A percentile compares a stretch with the other conserved stretches of the same genome.
Evolutionary conservation across 1,140 invertebrate genomes (phyloP).

Genomic region (Wiebesia pumilae): DNA sequence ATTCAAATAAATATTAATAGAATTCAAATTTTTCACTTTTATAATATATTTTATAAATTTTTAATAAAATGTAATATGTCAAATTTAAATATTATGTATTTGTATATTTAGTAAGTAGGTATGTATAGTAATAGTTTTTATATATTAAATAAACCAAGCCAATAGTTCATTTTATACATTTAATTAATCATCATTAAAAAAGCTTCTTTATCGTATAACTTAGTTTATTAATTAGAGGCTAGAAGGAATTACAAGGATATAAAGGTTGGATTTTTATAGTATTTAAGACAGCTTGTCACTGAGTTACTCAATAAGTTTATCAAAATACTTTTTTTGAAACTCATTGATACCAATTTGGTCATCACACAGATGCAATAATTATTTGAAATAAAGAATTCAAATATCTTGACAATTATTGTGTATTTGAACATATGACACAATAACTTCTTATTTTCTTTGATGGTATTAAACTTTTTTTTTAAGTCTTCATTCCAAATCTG

Average conservation of each 20-base stretch:
- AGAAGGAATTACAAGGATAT: constrained; percentile 55
- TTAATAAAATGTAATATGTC: too few species aligned
- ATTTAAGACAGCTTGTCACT: constrained; percentile 48
- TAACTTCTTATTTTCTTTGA: constrained; percentile 43
- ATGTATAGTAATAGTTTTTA: too few species aligned
- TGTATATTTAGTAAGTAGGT: too few species aligned
- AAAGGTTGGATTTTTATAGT: constrained; percentile 52
- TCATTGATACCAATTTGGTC: constrained; percentile 39
- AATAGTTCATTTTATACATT: constrained; percentile 64
- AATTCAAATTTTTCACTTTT: too few species aligned
- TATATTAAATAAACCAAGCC: too few species aligned
- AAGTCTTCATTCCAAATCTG: constrained; percentile 75
- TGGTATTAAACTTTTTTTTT: constrained; percentile 58
- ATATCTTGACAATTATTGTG: constrained; percentile 53
- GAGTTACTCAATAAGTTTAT: constrained; percentile 49
- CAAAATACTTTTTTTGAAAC: constrained; percentile 37
- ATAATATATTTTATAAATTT: too few species aligned
- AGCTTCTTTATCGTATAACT: constrained; percentile 67
- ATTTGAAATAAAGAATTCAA: constrained; percentile 60
- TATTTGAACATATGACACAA: constrained; percentile 12
- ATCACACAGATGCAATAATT: constrained; percentile 57
- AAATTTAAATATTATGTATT: too few species aligned
- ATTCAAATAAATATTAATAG: too few species aligned
- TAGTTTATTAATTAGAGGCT: constrained; percentile 67
- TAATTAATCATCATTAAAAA: constrained; percentile 66